Conservation (phyloP, 2,888 invertebrate species). For the Meiosimyza decipiens region DNA sequence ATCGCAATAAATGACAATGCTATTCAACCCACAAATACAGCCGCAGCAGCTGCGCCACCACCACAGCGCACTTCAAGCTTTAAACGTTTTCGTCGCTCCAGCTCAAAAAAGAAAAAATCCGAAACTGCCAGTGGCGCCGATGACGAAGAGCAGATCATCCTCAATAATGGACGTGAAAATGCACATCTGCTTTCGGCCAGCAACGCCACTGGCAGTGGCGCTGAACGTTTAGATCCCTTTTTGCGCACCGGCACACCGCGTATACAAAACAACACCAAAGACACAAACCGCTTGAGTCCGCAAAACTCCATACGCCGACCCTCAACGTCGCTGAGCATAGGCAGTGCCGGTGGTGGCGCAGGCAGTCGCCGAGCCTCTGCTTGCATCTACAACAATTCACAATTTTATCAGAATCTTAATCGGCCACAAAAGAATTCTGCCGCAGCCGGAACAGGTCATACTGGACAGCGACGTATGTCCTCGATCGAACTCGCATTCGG, state of each 20-base stretch:
- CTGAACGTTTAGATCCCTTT: slow-evolving; percentile 70
- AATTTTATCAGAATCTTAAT: slow-evolving; percentile 65
- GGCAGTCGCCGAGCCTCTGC: slow-evolving; percentile 62
- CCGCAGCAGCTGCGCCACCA: slow-evolving; percentile 40
- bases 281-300: slow-evolving; percentile 74
- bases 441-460: slow-evolving; percentile 43
- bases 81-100: slow-evolving; percentile 77
- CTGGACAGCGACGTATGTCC: slow-evolving; percentile 62
- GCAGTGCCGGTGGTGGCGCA: slow-evolving; percentile 48
- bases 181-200: slow-evolving; percentile 67
- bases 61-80: slow-evolving; percentile 71
- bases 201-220: slow-evolving; percentile 28
- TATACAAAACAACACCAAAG: slow-evolving; percentile 79
- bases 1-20: slow-evolving; percentile 19
- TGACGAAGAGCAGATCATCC: slow-evolving; percentile 69
- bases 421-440: slow-evolving; percentile 61
- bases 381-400: slow-evolving; percentile 64
- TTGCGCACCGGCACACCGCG: slow-evolving; percentile 42
- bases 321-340: slow-evolving; percentile 57
- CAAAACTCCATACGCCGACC: slow-evolving; percentile 74
- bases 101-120: slow-evolving; percentile 72
- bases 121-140: slow-evolving; percentile 64
- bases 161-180: slow-evolving; percentile 80
- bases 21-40: slow-evolving; percentile 14
- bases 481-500: slow-evolving; percentile 66